phyloP scores from a whole-genome alignment of 2,113 vertebrate genomes.

The Cyanoramphus novaezelandiae region DNA sequence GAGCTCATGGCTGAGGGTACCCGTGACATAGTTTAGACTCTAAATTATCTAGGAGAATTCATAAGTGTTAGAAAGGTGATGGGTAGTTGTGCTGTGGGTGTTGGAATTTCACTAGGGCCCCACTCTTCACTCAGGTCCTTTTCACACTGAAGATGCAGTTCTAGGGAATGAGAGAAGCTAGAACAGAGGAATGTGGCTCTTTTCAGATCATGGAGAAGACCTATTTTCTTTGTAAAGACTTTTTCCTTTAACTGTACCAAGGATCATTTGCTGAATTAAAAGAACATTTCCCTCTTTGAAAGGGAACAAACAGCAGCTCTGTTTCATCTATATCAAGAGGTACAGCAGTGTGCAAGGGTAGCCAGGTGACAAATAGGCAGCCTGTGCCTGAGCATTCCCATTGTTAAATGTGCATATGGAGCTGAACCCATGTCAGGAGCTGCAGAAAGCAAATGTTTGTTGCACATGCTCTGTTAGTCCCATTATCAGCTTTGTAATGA shows the following conservation, averaged over 20 bases:
- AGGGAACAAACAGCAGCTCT: neutral
- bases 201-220: neutral
- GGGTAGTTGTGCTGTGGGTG: neutral
- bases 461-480: neutral
- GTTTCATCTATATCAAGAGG: neutral
- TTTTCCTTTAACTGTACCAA: neutral
- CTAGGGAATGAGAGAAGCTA: neutral
- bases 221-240: neutral
- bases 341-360: neutral
- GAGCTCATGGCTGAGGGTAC: neutral
- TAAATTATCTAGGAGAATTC: neutral
- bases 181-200: neutral
- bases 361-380: slow-evolving; percentile 19
- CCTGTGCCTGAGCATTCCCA: neutral
- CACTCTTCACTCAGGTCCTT: neutral
- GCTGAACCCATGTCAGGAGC: neutral
- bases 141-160: neutral
- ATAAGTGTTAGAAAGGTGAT: neutral
- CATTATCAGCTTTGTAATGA: neutral
- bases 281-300: neutral
- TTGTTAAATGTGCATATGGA: accelerated
- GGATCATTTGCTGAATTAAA: neutral
- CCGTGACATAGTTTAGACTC: neutral
- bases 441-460: neutral
- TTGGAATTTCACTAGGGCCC: neutral